Conservation (phyloP, 2,888 invertebrate genomes). For the Diarsia mendica region DNA sequence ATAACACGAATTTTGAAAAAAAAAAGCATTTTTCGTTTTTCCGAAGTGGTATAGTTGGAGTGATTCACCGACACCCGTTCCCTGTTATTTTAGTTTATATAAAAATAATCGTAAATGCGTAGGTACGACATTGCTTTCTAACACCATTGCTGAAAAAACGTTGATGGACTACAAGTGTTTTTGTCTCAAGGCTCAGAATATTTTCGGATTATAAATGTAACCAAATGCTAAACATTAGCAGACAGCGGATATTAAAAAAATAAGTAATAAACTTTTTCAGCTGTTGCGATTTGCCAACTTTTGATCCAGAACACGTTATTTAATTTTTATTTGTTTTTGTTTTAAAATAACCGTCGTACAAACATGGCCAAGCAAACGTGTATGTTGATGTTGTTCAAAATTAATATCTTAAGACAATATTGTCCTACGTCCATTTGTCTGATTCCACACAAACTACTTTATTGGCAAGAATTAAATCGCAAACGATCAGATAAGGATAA, state of each 20-base stretch:
- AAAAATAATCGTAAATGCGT: constrained; percentile 57
- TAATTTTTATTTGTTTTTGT: not conserved
- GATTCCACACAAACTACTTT: not conserved
- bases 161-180: constrained; percentile 68
- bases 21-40: not conserved
- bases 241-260: constrained; percentile 33
- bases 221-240: constrained; percentile 43
- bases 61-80: constrained; percentile 34
- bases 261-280: constrained; percentile 38
- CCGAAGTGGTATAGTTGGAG: not conserved
- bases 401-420: not conserved
- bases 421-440: not conserved
- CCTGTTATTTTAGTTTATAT: constrained; percentile 47
- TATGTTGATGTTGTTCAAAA: not conserved
- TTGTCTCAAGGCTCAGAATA: constrained; percentile 69
- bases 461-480: not conserved
- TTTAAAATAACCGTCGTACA: not conserved
- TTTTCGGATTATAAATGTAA: constrained; percentile 65
- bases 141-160: constrained; percentile 65
- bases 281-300: constrained; percentile 41
- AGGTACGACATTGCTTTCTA: constrained; percentile 49
- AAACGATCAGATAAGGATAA: not conserved
- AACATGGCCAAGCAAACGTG: not conserved
- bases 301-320: constrained; percentile 11
- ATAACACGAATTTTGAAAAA: constrained; percentile 22